These are phyloP conservation scores for Plumapathes pennacea DNA, from an alignment of 92 coral and sea anemone genomes.

Conservation along the genomic window DNA sequence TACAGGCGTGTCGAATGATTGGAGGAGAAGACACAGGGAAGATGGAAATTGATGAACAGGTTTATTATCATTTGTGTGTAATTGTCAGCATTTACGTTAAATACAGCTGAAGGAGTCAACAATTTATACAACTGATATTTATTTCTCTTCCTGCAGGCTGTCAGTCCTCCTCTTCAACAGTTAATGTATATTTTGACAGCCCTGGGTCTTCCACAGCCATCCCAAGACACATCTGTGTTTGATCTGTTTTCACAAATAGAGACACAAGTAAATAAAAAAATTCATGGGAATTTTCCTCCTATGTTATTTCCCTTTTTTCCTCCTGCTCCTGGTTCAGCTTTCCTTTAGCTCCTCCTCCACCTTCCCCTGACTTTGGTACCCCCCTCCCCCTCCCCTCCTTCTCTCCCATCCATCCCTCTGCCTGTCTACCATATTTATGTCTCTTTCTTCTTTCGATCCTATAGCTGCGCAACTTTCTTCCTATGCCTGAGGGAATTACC, in stretches of 20 bases:
- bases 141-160: constrained; percentile 40
- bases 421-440: too few relatives aligned
- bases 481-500: not conserved
- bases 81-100: not conserved
- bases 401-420: too few relatives aligned
- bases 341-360: too few relatives aligned
- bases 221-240: constrained; percentile 75
- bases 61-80: constrained; percentile 1
- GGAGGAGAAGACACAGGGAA: constrained; percentile 74
- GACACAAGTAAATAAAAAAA: constrained; percentile 47
- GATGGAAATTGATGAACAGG: constrained; percentile 97
- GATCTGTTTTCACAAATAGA: constrained; percentile 84
- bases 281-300: not conserved
- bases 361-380: too few relatives aligned
- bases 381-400: too few relatives aligned
- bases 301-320: too few relatives aligned
- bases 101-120: not conserved
- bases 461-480: not conserved
- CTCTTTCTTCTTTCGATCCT: too few relatives aligned
- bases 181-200: constrained; percentile 65
- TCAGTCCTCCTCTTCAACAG: constrained; percentile 80
- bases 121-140: not conserved
- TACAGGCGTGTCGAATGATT: constrained; percentile 86
- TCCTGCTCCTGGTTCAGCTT: too few relatives aligned
- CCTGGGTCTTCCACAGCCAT: constrained; percentile 76